A percentile compares a stretch with the other conserved stretches of the same genome.
These are phyloP conservation scores for Drosophila austrosaltans DNA, from an alignment of 2,888 invertebrate genomes.

Conservation along the genomic window DNA sequence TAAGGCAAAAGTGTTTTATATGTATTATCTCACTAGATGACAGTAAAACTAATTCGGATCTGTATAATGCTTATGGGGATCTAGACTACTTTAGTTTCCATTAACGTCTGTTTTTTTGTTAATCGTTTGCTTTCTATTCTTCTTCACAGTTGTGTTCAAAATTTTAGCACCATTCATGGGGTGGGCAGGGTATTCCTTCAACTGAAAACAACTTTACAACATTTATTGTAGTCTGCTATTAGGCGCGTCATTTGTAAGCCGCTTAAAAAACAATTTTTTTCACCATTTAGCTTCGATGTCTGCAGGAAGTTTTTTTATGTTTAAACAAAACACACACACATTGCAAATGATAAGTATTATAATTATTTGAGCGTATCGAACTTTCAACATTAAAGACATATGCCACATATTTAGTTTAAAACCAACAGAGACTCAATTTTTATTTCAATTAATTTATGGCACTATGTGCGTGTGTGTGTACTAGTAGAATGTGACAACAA, in stretches of 20 bases:
- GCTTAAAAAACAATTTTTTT: constrained; percentile 36
- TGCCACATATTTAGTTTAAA: constrained; percentile 35
- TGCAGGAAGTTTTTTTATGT: constrained; percentile 19
- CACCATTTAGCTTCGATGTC: not conserved
- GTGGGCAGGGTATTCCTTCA: not conserved
- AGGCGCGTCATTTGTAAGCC: constrained; percentile 51
- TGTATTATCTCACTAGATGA: too few relatives aligned
- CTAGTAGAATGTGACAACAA: constrained; percentile 38
- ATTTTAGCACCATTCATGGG: too few relatives aligned
- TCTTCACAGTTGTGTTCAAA: too few relatives aligned
- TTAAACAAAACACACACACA: constrained; percentile 10
- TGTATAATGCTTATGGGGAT: too few relatives aligned
- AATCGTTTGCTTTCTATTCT: too few relatives aligned
- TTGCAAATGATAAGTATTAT: constrained; percentile 53
- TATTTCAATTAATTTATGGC: constrained; percentile 38
- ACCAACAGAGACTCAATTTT: constrained; percentile 35
- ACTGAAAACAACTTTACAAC: not conserved
- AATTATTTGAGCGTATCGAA: constrained; percentile 55
- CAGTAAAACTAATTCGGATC: too few relatives aligned
- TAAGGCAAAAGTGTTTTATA: not conserved
- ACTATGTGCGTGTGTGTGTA: constrained; percentile 10
- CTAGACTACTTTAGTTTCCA: too few relatives aligned
- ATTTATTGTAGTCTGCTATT: constrained; percentile 37
- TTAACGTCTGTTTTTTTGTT: too few relatives aligned
- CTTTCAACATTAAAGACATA: constrained; percentile 28